phyloP scores from a whole-genome alignment of 1,140 invertebrate species.

The Pseudoatta argentina region DNA sequence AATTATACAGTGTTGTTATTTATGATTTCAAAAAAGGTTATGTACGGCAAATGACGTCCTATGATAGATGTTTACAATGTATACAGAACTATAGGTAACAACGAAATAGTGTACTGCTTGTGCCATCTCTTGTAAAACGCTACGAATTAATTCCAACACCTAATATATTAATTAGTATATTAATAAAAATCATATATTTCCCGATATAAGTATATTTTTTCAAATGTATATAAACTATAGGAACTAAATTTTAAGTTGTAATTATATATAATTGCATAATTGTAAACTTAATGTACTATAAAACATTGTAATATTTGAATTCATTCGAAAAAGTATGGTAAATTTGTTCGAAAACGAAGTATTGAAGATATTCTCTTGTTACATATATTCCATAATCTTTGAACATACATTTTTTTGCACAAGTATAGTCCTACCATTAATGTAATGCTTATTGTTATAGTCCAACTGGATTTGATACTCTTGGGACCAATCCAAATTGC shows the following conservation, averaged over 20 bases:
- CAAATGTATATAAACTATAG: neutral
- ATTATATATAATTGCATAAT: neutral
- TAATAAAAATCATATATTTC: slow-evolving; percentile 3
- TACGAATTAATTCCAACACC: too few species aligned
- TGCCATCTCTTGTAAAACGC: too few species aligned
- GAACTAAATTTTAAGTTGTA: neutral
- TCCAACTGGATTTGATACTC: slow-evolving; percentile 71
- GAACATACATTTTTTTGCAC: slow-evolving; percentile 71
- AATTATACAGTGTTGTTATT: too few species aligned
- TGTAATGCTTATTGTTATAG: slow-evolving; percentile 71
- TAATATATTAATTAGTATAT: slow-evolving; percentile 3
- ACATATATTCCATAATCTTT: slow-evolving; percentile 68
- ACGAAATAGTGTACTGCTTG: too few species aligned
- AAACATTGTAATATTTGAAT: neutral
- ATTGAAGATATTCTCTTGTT: slow-evolving; percentile 5
- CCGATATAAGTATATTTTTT: slow-evolving; percentile 25
- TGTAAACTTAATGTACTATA: neutral
- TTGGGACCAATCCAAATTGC: slow-evolving; percentile 77
- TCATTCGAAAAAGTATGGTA: slow-evolving; percentile 6
- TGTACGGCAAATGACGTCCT: too few species aligned
- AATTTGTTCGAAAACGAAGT: neutral
- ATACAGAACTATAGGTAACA: too few species aligned
- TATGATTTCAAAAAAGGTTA: too few species aligned
- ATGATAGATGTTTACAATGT: too few species aligned
- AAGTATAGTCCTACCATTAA: slow-evolving; percentile 77